Base-by-base conservation (phyloP, 2,888 invertebrate genomes). In the Macrosoma leucophasiata region DNA sequence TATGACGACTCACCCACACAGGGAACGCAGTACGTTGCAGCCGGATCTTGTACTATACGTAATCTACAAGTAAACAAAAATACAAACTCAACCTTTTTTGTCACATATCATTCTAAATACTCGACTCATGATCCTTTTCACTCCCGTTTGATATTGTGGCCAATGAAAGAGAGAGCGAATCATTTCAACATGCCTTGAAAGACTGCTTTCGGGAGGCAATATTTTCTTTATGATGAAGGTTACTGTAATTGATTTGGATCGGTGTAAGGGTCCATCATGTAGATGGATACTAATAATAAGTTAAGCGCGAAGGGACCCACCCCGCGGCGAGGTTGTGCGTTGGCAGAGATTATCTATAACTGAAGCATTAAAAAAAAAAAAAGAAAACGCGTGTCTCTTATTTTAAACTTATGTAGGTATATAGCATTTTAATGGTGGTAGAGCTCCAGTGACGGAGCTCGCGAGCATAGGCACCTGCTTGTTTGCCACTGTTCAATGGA, bases 181-280 rank as follows among this genome's bases (percentile, higher is more conserved):
- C 36, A 37, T 52, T 40, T 39, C 43, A 49, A 53, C 37, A 36
- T 36, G 38, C 26, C 39, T 55, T 53, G 51, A 51, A 47, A 41
- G 36, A 34, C 37, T 39, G 30, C 41, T 36, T 43, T 30, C n/a
- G n/a, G 45, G 48, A 52, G 55, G 53, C 46, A 53, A 55, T 53
- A 57, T 60, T 59, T 61, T 58, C 53, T 58, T 60, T 55, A 50
- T 52, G 46, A 55, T 47, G 49, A 50, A 57, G 50, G 55, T 52
- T 53, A 58, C 55, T 48, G 52, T 60, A 58, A 68, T 70, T 68
- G 65, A 66, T 69, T 67, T 51, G 49, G 55, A 63, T 57, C 50
- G 53, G 55, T 61, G 50, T 52, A 47, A 49, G 48, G 47, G 41
- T 51, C 44, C 48, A 43, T 57, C 55, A 51, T 47, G 43, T 52